Evolutionary conservation across 2,113 vertebrate species (phyloP).

Genomic region (Rhynchomys soricoides): DNA sequence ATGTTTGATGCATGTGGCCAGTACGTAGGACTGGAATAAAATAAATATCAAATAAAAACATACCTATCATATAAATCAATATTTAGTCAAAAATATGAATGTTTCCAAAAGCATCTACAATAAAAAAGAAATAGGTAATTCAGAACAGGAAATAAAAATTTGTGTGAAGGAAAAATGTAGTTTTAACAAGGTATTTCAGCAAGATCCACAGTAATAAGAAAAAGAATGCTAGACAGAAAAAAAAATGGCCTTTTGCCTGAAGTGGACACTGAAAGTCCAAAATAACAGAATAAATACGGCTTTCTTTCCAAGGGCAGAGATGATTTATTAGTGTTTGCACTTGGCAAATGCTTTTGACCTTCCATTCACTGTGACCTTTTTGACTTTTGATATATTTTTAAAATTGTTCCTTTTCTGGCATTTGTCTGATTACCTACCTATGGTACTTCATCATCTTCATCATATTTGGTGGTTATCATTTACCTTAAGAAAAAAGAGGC

Average conservation of each 20-base stretch:
- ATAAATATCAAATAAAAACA: not conserved
- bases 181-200: not conserved
- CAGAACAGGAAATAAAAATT: not conserved
- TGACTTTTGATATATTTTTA: not conserved
- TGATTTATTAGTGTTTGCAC: conserved; percentile 37
- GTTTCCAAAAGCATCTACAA: not conserved
- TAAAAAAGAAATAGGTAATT: not conserved
- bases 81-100: not conserved
- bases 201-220: not conserved
- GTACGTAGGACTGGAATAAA: not conserved
- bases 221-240: not conserved
- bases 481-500: not conserved
- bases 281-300: not conserved
- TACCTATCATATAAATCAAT: not conserved
- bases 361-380: not conserved
- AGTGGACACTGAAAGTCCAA: not conserved
- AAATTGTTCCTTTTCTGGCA: not conserved
- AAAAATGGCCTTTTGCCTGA: not conserved
- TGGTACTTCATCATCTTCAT: not conserved
- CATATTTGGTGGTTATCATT: not conserved
- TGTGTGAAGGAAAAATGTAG: not conserved
- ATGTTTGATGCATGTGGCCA: not conserved
- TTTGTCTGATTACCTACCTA: not conserved
- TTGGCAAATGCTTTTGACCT: not conserved
- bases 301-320: not conserved